Evolutionary conservation across 2,113 vertebrate genomes (phyloP).

Genomic region (Neoarius graeffei): DNA sequence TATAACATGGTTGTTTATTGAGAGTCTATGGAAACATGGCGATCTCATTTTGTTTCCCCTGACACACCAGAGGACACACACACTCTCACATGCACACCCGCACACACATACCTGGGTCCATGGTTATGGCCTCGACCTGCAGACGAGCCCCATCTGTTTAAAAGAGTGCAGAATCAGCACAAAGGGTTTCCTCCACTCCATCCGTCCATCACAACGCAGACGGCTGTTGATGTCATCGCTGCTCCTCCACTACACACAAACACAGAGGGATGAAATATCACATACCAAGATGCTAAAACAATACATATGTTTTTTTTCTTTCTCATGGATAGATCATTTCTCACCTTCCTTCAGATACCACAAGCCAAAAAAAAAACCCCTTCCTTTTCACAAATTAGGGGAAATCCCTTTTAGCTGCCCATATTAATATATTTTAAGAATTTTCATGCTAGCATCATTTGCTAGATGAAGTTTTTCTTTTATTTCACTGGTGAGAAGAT

Average conservation of each 20-base stretch:
- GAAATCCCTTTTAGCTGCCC: neutral
- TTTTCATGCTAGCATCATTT: neutral
- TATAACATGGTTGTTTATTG: constrained; percentile 56
- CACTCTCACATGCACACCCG: constrained; percentile 20
- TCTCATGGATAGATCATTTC: neutral
- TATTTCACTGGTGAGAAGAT: neutral
- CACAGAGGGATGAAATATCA: neutral
- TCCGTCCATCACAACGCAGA: neutral
- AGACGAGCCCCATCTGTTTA: neutral
- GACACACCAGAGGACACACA: neutral
- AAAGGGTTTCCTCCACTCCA: neutral
- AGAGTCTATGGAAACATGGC: constrained; percentile 55
- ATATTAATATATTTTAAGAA: neutral
- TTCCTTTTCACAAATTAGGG: neutral
- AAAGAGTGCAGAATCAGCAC: constrained; percentile 16
- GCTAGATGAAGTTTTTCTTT: neutral
- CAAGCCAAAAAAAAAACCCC: neutral
- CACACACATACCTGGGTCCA: neutral
- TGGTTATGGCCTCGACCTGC: neutral
- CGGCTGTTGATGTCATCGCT: neutral
- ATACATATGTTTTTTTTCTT: too few species aligned
- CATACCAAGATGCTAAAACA: neutral
- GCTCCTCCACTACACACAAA: neutral
- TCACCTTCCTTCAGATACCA: neutral
- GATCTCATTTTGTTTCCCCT: constrained; percentile 43